Conservation (phyloP, 2,888 invertebrate species). For the Pseudanteris insignis region DNA sequence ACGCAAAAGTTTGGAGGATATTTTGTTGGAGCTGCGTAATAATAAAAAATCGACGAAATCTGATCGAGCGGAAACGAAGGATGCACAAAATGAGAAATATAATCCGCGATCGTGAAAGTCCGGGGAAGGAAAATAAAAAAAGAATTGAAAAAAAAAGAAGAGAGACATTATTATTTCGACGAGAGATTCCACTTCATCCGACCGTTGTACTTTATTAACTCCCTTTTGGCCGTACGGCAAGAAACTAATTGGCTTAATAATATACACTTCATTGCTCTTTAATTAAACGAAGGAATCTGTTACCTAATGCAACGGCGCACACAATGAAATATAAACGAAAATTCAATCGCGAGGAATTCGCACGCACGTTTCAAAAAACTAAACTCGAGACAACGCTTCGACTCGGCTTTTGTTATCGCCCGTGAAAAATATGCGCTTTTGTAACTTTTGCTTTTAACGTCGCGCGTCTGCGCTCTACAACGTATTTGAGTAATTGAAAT, state of each 20-base stretch:
- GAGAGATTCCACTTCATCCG: conserved; percentile 1
- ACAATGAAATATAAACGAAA: conserved; percentile 1
- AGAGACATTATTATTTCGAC: conserved; percentile 1
- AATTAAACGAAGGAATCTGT: conserved; percentile 17
- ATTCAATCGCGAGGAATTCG: background rate
- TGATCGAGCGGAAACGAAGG: conserved; percentile 1
- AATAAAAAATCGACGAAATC: conserved; percentile 27
- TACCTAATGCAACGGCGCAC: conserved; percentile 14
- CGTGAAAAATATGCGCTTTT: too few species aligned
- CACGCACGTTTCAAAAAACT: too few species aligned
- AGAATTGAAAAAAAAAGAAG: background rate
- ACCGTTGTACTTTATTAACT: conserved; percentile 1
- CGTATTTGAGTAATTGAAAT: too few species aligned
- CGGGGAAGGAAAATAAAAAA: background rate
- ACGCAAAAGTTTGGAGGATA: conserved; percentile 62
- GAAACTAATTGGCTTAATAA: conserved; percentile 18
- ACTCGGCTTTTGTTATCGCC: too few species aligned
- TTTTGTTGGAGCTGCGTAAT: conserved; percentile 54
- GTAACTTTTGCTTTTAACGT: too few species aligned
- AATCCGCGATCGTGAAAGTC: background rate
- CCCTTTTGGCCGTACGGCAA: background rate
- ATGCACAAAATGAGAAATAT: conserved; percentile 4
- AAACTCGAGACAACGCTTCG: too few species aligned
- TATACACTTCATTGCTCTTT: conserved; percentile 19
- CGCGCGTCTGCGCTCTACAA: too few species aligned